Conservation (phyloP, 1,140 invertebrate genomes). For the Zaprionus taronus region DNA sequence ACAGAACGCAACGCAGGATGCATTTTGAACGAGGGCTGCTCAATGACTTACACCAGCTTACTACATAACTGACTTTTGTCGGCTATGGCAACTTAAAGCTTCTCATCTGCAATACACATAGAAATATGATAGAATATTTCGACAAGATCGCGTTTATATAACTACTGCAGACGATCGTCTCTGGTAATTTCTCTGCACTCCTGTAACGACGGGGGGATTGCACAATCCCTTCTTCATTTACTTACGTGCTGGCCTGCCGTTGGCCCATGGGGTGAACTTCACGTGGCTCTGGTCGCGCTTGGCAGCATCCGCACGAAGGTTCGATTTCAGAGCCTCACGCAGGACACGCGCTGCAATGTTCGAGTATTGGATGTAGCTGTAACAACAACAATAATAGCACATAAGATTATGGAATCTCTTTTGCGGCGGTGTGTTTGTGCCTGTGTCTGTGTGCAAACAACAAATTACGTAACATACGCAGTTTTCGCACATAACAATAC, state of each 20-base stretch:
- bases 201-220: constrained; percentile 11
- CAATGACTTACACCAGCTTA: constrained; percentile 55
- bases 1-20: not conserved
- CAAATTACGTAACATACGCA: constrained; percentile 67
- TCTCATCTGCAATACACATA: constrained; percentile 75
- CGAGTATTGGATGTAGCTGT: constrained; percentile 96
- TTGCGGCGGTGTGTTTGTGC: not conserved
- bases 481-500: not conserved
- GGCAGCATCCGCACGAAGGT: constrained; percentile 89
- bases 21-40: constrained; percentile 8
- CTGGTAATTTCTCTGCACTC: not conserved
- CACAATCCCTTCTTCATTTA: constrained; percentile 67
- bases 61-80: constrained; percentile 33
- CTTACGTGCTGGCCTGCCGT: constrained; percentile 93
- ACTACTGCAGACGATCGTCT: not conserved
- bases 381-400: constrained; percentile 56
- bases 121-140: constrained; percentile 22
- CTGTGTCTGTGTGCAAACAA: constrained; percentile 36
- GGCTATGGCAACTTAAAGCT: constrained; percentile 42
- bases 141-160: not conserved
- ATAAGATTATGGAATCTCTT: constrained; percentile 25
- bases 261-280: constrained; percentile 93
- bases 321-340: constrained; percentile 90
- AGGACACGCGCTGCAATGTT: constrained; percentile 93
- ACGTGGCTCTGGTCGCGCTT: constrained; percentile 91